Percentiles rank a stretch among this genome's conserved stretches.
Conservation (phyloP, 1,140 invertebrate genomes). For the Diabrotica undecimpunctata region DNA sequence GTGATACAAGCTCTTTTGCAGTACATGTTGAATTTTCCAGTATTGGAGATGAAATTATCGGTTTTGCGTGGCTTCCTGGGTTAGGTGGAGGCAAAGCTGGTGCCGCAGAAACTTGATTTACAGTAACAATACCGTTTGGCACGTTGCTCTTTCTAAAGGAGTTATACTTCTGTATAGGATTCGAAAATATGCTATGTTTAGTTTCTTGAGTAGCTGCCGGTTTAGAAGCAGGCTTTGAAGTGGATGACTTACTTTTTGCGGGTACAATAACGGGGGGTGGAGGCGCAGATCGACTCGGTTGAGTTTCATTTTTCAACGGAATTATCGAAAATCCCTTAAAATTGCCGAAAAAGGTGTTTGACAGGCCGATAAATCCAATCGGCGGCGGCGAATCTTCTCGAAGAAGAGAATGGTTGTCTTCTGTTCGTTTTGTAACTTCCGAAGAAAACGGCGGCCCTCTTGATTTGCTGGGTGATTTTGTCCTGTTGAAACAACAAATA, state of each 20-base stretch:
- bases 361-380: slow-evolving; percentile 45
- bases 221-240: slow-evolving; percentile 45
- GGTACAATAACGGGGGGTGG: slow-evolving; percentile 47
- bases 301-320: slow-evolving; percentile 55
- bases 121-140: slow-evolving; percentile 38
- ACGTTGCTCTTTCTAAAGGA: slow-evolving; percentile 36
- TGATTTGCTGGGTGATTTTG: slow-evolving; percentile 50
- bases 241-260: too few species aligned
- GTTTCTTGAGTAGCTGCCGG: slow-evolving; percentile 36
- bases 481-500: slow-evolving; percentile 33
- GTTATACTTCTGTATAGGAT: slow-evolving; percentile 34
- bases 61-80: slow-evolving; percentile 57
- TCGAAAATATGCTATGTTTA: slow-evolving; percentile 38
- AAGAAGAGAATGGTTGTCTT: slow-evolving; percentile 52
- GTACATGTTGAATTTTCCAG: slow-evolving; percentile 74
- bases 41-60: slow-evolving; percentile 75
- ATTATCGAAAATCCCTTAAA: slow-evolving; percentile 80
- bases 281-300: slow-evolving; percentile 50
- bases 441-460: slow-evolving; percentile 54
- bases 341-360: slow-evolving; percentile 71
- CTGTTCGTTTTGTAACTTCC: slow-evolving; percentile 52
- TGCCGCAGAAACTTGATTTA: slow-evolving; percentile 49
- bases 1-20: slow-evolving; percentile 65
- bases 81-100: slow-evolving; percentile 59
- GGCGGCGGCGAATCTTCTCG: slow-evolving; percentile 33